These are phyloP conservation scores for Allolobophora icterica DNA, from an alignment of 2,888 invertebrate genomes.

Conservation along the genomic window DNA sequence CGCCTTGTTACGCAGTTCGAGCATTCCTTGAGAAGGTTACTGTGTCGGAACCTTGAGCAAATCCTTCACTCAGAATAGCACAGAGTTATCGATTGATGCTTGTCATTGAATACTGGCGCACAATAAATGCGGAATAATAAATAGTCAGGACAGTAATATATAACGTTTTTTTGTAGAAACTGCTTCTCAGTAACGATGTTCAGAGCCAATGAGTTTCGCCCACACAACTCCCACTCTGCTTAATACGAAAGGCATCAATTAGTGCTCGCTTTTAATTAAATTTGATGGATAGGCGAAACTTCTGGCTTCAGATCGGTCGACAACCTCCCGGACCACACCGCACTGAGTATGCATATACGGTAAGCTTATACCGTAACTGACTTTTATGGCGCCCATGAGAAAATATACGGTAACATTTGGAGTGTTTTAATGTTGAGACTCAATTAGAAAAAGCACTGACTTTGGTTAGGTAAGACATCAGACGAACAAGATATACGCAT, in stretches of 20 bases:
- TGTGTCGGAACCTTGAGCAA: no score
- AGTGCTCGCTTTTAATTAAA: background rate
- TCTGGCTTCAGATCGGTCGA: background rate
- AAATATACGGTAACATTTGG: background rate
- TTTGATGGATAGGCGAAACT: background rate
- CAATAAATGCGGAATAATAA: no score
- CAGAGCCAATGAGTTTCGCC: background rate
- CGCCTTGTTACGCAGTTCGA: no score
- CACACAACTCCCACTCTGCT: background rate
- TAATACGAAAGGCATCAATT: background rate
- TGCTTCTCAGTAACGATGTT: background rate
- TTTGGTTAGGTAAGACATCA: background rate
- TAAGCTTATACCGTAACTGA: no score
- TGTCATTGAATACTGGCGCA: no score
- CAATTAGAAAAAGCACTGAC: background rate
- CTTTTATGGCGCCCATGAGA: background rate
- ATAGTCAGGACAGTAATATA: no score
- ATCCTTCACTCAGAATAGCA: no score
- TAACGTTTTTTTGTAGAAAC: background rate
- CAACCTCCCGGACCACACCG: background rate
- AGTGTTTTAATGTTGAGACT: background rate
- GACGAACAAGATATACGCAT: background rate
- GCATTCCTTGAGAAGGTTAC: no score
- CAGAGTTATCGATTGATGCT: no score
- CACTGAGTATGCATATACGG: background rate